phyloP scores from a whole-genome alignment of 1,140 invertebrate species.

The Lucilia cuprina region DNA sequence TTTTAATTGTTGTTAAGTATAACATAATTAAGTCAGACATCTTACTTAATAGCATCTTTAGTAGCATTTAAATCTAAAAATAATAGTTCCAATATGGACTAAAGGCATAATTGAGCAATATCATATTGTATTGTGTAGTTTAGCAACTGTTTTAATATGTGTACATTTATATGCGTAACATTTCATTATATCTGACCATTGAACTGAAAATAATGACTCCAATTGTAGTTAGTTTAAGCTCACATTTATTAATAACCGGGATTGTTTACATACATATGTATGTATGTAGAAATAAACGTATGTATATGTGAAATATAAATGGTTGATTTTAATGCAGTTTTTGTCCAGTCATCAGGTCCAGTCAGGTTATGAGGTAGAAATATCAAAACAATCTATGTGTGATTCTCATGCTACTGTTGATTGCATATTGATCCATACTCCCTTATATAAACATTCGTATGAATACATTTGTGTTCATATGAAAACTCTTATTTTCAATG shows the following conservation, averaged over 20 bases:
- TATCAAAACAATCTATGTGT: background rate
- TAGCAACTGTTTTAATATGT: no score
- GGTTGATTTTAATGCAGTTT: background rate
- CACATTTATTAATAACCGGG: background rate
- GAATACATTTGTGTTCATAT: background rate
- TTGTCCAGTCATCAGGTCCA: background rate
- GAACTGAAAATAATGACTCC: background rate
- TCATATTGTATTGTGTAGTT: background rate
- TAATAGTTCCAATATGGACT: no score
- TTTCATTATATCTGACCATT: constrained; percentile 3
- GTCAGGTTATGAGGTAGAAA: background rate
- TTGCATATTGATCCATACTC: background rate
- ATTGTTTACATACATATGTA: no score
- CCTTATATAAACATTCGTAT: background rate
- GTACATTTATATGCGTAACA: background rate
- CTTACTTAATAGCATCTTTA: background rate
- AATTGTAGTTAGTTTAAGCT: background rate
- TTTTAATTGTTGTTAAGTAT: background rate
- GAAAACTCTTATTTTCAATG: no score
- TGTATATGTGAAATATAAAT: background rate
- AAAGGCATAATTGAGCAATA: background rate
- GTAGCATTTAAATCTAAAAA: background rate
- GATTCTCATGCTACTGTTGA: no score
- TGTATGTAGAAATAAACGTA: background rate
- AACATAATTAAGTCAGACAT: background rate